Evolutionary conservation across 1,140 invertebrate genomes (phyloP).

Genomic region (Pollicipes pollicipes): DNA sequence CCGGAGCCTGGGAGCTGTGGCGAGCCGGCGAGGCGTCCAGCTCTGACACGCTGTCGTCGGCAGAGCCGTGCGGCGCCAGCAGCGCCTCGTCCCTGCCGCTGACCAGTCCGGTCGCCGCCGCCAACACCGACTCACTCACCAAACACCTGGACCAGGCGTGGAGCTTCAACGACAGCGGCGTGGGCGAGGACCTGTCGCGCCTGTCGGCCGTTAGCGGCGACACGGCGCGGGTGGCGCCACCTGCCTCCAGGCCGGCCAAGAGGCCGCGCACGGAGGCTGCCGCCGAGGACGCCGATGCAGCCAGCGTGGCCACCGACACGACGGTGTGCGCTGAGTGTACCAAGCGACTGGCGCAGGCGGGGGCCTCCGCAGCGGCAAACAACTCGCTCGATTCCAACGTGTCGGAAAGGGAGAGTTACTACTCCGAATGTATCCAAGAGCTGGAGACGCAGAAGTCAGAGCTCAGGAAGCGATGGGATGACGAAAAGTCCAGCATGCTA

Average conservation of each 20-base stretch:
- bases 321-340: neutral
- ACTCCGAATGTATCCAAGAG: neutral
- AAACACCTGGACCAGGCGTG: neutral
- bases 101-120: neutral
- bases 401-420: neutral
- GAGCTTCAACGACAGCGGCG: neutral
- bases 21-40: neutral
- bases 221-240: neutral
- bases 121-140: neutral
- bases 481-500: neutral
- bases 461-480: neutral
- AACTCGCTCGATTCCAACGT: neutral
- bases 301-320: neutral
- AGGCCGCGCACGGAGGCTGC: neutral
- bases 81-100: neutral
- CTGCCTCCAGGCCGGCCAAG: neutral
- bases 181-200: neutral
- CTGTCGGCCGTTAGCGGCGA: neutral
- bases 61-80: neutral
- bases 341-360: neutral
- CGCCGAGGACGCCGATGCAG: neutral
- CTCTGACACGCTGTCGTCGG: neutral
- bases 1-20: neutral
- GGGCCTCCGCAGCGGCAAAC: neutral
- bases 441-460: neutral